Evolutionary conservation across 2,888 invertebrate species (phyloP).

Genomic region (Penaeus monodon): DNA sequence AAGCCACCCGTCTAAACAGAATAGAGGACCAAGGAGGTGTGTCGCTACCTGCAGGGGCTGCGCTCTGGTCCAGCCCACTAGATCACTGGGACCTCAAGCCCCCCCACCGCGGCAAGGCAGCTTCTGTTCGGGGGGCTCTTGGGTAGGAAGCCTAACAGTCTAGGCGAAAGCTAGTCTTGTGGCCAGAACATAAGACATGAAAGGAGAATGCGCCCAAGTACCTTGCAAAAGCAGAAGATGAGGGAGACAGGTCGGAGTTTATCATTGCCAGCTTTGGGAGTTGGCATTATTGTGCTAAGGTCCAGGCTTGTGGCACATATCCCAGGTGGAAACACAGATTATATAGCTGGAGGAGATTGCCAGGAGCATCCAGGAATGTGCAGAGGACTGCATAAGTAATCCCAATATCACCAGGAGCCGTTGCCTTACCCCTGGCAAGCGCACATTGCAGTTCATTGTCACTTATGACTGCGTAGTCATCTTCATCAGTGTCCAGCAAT

Average conservation of each 20-base stretch:
- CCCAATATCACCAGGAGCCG: background rate
- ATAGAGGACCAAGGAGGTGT: too few species aligned
- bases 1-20: too few species aligned
- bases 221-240: background rate
- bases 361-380: background rate
- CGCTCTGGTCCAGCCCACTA: too few species aligned
- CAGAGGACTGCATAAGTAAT: background rate
- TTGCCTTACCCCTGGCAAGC: background rate
- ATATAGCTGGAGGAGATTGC: background rate
- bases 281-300: background rate
- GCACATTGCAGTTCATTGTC: background rate
- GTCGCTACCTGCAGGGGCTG: too few species aligned
- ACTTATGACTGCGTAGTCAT: background rate
- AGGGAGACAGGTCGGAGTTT: slow-evolving; percentile 1
- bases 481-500: background rate
- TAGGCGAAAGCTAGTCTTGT: too few species aligned
- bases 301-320: slow-evolving; percentile 6
- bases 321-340: background rate
- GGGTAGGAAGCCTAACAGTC: too few species aligned
- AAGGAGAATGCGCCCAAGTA: too few species aligned
- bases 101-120: too few species aligned
- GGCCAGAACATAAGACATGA: too few species aligned
- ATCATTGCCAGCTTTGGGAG: background rate
- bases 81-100: too few species aligned
- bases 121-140: too few species aligned